Evolutionary conservation across 2,113 vertebrate species (phyloP).

Genomic region (Gymnobelideus leadbeateri): DNA sequence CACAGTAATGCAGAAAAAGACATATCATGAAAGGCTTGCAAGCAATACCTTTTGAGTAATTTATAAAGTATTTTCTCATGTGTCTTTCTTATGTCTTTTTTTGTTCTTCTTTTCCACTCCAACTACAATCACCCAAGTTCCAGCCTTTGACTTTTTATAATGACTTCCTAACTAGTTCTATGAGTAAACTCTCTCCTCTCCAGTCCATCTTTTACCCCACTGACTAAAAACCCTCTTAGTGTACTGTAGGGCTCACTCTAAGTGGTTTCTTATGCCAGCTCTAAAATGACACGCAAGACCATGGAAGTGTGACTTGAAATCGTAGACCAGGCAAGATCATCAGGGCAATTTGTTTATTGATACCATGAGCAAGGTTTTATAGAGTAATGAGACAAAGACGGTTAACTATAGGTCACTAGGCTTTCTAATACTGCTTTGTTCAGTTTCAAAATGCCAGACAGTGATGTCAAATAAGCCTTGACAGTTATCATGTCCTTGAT

Average conservation of each 20-base stretch:
- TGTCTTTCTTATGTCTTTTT: background rate
- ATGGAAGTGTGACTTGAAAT: too few relatives aligned
- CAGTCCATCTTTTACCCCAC: background rate
- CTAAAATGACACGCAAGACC: too few relatives aligned
- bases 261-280: too few relatives aligned
- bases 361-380: too few relatives aligned
- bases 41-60: background rate
- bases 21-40: background rate
- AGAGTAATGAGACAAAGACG: too few relatives aligned
- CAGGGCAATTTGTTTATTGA: too few relatives aligned
- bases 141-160: background rate
- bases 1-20: background rate
- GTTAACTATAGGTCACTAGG: too few relatives aligned
- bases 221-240: background rate
- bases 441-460: too few relatives aligned
- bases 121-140: background rate
- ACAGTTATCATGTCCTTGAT: too few relatives aligned
- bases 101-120: background rate
- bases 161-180: background rate
- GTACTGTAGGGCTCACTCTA: background rate
- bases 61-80: background rate
- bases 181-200: background rate
- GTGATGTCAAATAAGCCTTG: too few relatives aligned
- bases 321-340: too few relatives aligned
- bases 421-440: too few relatives aligned